Percentiles rank a stretch among this genome's conserved stretches.
These are phyloP conservation scores for Tetraodon nigroviridis DNA, from an alignment of 2,113 vertebrate genomes.

Conservation along the genomic window DNA sequence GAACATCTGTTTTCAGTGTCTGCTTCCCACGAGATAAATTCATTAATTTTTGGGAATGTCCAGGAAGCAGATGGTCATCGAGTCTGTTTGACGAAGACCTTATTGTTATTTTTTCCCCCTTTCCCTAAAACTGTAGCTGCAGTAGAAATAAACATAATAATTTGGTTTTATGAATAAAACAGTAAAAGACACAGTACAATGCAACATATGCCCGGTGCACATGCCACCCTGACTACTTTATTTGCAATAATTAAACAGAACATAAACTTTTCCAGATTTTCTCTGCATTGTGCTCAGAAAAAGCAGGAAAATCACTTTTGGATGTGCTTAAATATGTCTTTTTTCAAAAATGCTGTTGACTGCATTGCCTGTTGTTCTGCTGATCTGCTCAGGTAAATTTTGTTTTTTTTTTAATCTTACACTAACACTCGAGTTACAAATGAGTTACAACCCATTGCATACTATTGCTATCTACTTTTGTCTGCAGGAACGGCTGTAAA, in stretches of 20 bases:
- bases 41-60: constrained; percentile 52
- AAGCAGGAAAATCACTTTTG: too few species aligned
- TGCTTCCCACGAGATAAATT: constrained; percentile 54
- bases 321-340: neutral
- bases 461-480: neutral
- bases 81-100: constrained; percentile 15
- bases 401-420: neutral
- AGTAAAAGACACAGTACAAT: too few species aligned
- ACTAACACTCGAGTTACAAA: neutral
- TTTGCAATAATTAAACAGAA: too few species aligned
- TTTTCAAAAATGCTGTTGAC: constrained; percentile 39
- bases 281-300: too few species aligned
- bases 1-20: constrained; percentile 58
- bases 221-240: too few species aligned
- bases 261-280: too few species aligned
- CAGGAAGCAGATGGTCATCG: constrained; percentile 58
- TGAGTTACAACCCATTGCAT: neutral
- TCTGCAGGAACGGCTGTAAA: constrained; percentile 22
- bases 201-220: too few species aligned
- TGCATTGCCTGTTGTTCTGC: constrained; percentile 17
- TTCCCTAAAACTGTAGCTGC: constrained; percentile 3
- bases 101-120: neutral
- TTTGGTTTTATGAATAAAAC: neutral
- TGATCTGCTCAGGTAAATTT: constrained; percentile 44
- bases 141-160: constrained; percentile 6